Percentiles rank a stretch among this genome's conserved stretches.
Conservation (phyloP, 2,888 invertebrate genomes). For the Hirudinaria manillensis region DNA sequence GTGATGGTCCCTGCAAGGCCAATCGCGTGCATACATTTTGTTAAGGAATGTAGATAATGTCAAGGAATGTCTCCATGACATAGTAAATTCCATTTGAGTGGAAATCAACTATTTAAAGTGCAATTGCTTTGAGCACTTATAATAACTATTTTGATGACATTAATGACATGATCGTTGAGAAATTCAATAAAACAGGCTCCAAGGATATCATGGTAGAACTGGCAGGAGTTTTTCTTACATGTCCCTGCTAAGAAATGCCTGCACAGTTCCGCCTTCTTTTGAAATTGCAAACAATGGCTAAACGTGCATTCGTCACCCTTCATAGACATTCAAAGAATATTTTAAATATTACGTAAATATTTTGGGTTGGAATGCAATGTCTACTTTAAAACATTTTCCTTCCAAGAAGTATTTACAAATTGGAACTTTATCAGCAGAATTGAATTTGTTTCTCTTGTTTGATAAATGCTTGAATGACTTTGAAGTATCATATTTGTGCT, state of each 20-base stretch:
- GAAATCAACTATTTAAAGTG: too few species aligned
- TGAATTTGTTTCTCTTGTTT: conserved; percentile 6
- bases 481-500: too few species aligned
- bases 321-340: conserved; percentile 36
- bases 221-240: conserved; percentile 86
- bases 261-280: conserved; percentile 84
- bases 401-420: conserved; percentile 75
- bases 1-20: conserved; percentile 94
- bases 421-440: not conserved
- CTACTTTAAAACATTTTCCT: conserved; percentile 67
- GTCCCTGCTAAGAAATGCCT: conserved; percentile 93
- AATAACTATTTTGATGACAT: too few species aligned
- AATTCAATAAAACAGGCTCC: not conserved
- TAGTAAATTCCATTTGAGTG: too few species aligned
- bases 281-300: conserved; percentile 72
- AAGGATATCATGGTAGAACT: conserved; percentile 72
- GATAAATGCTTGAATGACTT: not conserved
- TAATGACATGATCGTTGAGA: too few species aligned
- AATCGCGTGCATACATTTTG: conserved; percentile 60
- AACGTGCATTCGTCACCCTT: conserved; percentile 76
- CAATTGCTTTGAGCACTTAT: too few species aligned
- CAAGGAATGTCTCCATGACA: not conserved
- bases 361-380: not conserved
- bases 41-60: not conserved
- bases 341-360: not conserved